A percentile compares a stretch with the other conserved stretches of the same genome.
These are phyloP conservation scores for Brachylomia viminalis DNA, from an alignment of 2,888 invertebrate species.

Conservation along the genomic window DNA sequence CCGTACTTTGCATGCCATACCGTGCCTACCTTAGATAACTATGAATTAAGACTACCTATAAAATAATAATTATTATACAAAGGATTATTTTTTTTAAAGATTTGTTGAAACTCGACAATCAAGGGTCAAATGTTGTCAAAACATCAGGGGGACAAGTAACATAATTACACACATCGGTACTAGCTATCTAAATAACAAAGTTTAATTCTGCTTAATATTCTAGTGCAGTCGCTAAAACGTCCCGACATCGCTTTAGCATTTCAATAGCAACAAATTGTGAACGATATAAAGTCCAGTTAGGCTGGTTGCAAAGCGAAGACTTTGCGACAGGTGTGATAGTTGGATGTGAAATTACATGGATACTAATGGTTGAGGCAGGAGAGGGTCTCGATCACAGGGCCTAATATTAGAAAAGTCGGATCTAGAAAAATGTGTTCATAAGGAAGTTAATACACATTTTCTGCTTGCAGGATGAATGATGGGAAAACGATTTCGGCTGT, in stretches of 20 bases:
- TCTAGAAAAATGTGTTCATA: neutral
- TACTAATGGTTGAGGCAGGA: conserved; percentile 10
- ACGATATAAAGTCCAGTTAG: conserved; percentile 60
- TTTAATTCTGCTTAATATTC: conserved; percentile 53
- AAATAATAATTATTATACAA: neutral
- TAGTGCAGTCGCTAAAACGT: conserved; percentile 46
- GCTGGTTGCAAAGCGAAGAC: conserved; percentile 44
- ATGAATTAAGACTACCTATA: neutral
- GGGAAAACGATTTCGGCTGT: neutral
- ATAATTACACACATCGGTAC: conserved; percentile 12
- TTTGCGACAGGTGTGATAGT: conserved; percentile 40
- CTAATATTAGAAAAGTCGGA: neutral
- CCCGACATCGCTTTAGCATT: conserved; percentile 65
- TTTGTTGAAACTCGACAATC: neutral
- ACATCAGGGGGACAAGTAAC: neutral
- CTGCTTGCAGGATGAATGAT: neutral
- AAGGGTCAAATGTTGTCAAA: neutral
- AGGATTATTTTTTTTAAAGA: neutral
- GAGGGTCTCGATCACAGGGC: neutral
- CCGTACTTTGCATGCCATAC: neutral
- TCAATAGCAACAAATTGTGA: conserved; percentile 68
- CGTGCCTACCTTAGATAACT: neutral
- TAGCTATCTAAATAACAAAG: conserved; percentile 32
- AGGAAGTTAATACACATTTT: neutral
- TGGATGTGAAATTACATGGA: conserved; percentile 32